phyloP scores from a whole-genome alignment of 2,888 invertebrate genomes.

The Liposcelis brunnea region DNA sequence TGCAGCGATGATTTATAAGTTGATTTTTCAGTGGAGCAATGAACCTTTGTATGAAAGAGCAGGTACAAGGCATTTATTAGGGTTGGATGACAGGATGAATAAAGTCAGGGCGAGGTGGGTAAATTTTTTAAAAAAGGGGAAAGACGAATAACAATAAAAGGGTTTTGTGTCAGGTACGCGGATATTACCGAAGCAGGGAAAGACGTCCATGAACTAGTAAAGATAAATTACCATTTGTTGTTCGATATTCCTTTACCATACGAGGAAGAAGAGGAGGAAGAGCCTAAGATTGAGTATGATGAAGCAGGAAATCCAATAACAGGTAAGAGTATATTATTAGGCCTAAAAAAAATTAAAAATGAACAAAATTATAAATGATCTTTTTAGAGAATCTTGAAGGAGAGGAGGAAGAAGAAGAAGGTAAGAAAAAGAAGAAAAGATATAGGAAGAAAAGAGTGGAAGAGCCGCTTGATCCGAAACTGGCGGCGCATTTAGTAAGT shows the following conservation, averaged over 20 bases:
- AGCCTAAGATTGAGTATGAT: constrained; percentile 7
- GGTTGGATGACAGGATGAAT: constrained; percentile 35
- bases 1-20: constrained; percentile 35
- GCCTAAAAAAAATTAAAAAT: neutral
- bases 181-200: constrained; percentile 33
- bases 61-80: constrained; percentile 27
- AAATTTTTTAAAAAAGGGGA: constrained; percentile 8
- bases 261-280: constrained; percentile 10
- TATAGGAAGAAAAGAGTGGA: neutral
- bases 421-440: constrained; percentile 1
- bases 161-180: too few species aligned
- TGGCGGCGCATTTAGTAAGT: too few species aligned
- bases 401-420: neutral
- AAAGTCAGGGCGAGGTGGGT: constrained; percentile 22
- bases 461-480: neutral
- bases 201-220: constrained; percentile 38
- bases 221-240: constrained; percentile 48
- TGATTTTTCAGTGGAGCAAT: constrained; percentile 52
- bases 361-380: too few species aligned
- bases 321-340: neutral
- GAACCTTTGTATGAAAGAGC: constrained; percentile 45
- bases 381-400: neutral
- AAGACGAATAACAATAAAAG: too few species aligned
- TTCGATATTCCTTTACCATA: constrained; percentile 35
- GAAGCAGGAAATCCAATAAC: constrained; percentile 10